Conservation (phyloP, 2,797 vertebrate species). For the Myiothlypis coronata region DNA sequence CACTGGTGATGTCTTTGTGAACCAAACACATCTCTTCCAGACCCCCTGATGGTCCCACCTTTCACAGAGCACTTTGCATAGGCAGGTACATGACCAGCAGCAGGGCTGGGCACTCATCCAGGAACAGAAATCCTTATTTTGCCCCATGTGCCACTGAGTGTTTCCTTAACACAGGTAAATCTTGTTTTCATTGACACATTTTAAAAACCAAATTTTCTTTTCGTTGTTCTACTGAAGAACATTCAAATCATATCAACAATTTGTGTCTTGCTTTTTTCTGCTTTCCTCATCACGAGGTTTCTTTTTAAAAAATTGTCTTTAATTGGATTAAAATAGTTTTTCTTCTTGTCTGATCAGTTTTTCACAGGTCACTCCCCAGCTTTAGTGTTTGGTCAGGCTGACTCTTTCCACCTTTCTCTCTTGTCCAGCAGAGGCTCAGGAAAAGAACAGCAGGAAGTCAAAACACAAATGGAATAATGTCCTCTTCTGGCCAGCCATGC, state of each 20-base stretch:
- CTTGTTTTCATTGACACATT: not conserved
- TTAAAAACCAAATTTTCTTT: not conserved
- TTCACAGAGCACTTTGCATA: not conserved
- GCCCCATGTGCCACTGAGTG: not conserved
- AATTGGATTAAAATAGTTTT: not conserved
- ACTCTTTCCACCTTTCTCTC: not conserved
- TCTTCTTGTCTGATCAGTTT: not conserved
- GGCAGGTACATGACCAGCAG: not conserved
- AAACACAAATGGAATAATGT: not conserved
- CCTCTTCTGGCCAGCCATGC: rapidly evolving
- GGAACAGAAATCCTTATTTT: not conserved
- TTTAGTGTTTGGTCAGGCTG: not conserved
- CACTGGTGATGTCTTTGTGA: not conserved
- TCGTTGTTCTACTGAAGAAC: not conserved
- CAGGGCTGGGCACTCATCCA: not conserved
- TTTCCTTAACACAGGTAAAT: not conserved
- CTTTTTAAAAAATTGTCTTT: not conserved
- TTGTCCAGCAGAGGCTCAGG: not conserved
- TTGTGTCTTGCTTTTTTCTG: not conserved
- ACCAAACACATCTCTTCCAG: not conserved
- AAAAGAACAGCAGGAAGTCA: not conserved
- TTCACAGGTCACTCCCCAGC: not conserved
- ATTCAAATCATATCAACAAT: not conserved
- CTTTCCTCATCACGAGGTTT: not conserved
- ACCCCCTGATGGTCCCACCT: not conserved